phyloP scores from a whole-genome alignment of 2,797 vertebrate species.

The Silurus lanzhouensis region DNA sequence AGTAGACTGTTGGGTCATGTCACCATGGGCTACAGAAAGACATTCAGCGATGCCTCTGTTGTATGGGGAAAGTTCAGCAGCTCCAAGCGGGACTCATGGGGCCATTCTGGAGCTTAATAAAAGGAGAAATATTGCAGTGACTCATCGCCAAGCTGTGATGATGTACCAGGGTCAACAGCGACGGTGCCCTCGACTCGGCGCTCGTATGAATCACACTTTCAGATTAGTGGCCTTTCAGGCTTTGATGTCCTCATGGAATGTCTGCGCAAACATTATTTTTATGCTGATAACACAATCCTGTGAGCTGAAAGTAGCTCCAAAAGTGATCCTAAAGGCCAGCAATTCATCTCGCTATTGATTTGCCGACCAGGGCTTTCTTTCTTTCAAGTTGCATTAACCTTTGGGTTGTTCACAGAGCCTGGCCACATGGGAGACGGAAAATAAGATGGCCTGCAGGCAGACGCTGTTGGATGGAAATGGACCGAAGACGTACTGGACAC shows the following conservation, averaged over 20 bases:
- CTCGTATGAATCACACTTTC: conserved; percentile 41
- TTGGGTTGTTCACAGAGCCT: conserved; percentile 80
- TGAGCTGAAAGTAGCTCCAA: neutral
- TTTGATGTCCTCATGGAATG: conserved; percentile 43
- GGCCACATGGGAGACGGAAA: conserved; percentile 92
- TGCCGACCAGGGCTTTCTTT: neutral
- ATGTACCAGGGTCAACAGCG: conserved; percentile 36
- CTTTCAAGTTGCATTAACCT: conserved; percentile 15
- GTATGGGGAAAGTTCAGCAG: conserved; percentile 25
- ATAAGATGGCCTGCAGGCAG: conserved; percentile 94
- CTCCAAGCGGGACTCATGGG: conserved; percentile 15
- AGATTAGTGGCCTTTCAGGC: conserved; percentile 35
- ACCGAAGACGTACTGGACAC: conserved; percentile 94
- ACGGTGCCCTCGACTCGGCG: conserved; percentile 3
- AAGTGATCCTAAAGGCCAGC: neutral
- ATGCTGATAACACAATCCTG: conserved; percentile 7
- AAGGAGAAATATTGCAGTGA: conserved; percentile 46
- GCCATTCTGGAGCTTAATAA: conserved; percentile 31
- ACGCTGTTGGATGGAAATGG: conserved; percentile 87
- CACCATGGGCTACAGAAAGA: conserved; percentile 17
- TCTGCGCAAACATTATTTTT: conserved; percentile 19
- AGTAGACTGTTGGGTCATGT: conserved; percentile 9
- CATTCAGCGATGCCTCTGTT: conserved; percentile 18
- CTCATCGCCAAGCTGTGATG: conserved; percentile 37
- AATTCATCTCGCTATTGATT: conserved; percentile 17